Base-by-base conservation (phyloP, 92 coral and sea anemone species). In the Meandrina meandrites region DNA sequence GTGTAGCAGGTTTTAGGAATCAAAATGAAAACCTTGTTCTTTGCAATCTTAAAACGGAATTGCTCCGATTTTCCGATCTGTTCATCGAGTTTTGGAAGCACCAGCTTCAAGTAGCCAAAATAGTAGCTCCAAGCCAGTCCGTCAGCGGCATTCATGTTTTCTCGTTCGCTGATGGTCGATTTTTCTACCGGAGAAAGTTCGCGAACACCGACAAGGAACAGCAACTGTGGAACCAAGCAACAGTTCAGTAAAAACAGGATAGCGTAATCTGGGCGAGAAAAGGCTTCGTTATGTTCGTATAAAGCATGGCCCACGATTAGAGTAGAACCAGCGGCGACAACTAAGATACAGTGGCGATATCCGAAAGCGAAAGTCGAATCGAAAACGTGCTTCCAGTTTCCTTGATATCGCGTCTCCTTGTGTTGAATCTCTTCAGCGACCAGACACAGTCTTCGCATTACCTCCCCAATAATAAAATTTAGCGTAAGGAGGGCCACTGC, bases 71-170 rank as follows among this genome's bases (percentile, higher is more conserved):
- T 67, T 18, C 56, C 51, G 78, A 96, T 93, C 85, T 95, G 91
- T 5, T 78, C 30, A 12, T 82, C 78, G 21, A 96, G 74, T 2
- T 21, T 58, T 21, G 98, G 98, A 19, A 96, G 81, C n/a, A 94
- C 94, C 50, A 96, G 66, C 76, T 90, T 94, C 67, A 96, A 85
- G 85, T 96, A 96, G 22, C 98, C 98, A 80, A 93, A 96, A 76
- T 96, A 96, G 76, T 84, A 96, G 40, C 95, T 81, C 98, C 98
- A 96, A 6, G 98, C 98, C 75, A 96, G 86, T 47, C 98, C 98
- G 56, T 96, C 97, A 30, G 98, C 98, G 36, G 93, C 92, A 60
- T 94, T 92, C 71, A 92, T 92, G 90, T 92, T 96, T 81, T 92
- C 91, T 73, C 84, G 75, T 71, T 96, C 98, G 89, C 89, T 90